Evolutionary conservation across 2,888 invertebrate species (phyloP).

Genomic region (Gymnocheta viridis): DNA sequence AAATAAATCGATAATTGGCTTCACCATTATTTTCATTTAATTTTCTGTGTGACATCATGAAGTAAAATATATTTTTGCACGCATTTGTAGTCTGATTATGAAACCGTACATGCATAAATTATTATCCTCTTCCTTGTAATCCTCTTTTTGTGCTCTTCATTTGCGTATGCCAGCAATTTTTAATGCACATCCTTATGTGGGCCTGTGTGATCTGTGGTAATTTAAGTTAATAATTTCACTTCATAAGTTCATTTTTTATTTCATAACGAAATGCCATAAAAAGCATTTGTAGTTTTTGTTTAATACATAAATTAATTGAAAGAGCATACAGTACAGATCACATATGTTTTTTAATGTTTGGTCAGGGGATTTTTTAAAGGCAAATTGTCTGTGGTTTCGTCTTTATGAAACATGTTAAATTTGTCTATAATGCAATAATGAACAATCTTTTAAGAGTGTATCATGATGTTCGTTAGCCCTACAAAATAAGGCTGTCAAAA

Average conservation of each 20-base stretch:
- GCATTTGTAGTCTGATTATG: conserved; percentile 31
- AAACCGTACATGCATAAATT: conserved; percentile 29
- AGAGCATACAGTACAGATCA: background rate
- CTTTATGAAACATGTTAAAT: background rate
- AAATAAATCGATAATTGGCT: too few species aligned
- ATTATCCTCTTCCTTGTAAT: conserved; percentile 1
- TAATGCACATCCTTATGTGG: background rate
- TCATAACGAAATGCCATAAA: background rate
- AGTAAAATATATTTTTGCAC: conserved; percentile 31
- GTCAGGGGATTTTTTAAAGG: too few species aligned
- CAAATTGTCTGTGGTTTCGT: background rate
- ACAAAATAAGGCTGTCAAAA: too few species aligned
- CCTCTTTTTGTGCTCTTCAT: background rate
- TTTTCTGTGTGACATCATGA: background rate
- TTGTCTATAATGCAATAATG: background rate
- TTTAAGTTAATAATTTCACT: conserved; percentile 18
- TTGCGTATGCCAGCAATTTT: background rate
- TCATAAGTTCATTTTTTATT: background rate
- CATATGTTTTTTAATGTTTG: background rate
- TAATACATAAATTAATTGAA: background rate
- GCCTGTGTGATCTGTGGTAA: conserved; percentile 4
- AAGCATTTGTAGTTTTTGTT: background rate
- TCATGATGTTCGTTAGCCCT: background rate
- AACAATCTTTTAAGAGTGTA: background rate
- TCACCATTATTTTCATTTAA: conserved; percentile 6